phyloP scores from a whole-genome alignment of 2,113 vertebrate species.

The Ictalurus punctatus region DNA sequence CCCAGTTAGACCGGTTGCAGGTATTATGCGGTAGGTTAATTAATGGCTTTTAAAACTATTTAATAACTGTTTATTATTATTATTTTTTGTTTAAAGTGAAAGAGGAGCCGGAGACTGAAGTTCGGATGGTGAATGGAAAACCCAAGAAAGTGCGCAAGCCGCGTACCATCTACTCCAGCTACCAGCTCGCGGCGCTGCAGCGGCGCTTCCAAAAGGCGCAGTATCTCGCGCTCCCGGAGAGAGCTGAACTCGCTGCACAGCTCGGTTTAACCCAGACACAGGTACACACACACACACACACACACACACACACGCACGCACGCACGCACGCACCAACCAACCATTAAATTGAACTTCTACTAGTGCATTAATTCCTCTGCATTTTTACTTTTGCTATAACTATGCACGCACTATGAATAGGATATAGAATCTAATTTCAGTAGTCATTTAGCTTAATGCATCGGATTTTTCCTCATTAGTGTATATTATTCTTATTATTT shows the following conservation, averaged over 20 bases:
- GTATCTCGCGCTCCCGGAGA: conserved; percentile 92
- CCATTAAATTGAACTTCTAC: not conserved
- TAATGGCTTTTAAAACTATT: not conserved
- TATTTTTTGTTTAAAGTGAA: conserved; percentile 74
- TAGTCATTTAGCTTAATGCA: not conserved
- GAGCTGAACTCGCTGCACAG: conserved; percentile 94
- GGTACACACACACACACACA: conserved; percentile 68
- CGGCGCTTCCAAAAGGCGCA: conserved; percentile 97
- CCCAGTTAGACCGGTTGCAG: not conserved
- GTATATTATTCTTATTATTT: not conserved
- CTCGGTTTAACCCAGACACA: conserved; percentile 97
- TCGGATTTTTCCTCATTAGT: not conserved
- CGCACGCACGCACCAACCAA: not conserved
- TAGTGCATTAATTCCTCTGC: not conserved
- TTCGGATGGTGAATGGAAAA: conserved; percentile 98
- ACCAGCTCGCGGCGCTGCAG: conserved; percentile 95
- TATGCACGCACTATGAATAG: no score
- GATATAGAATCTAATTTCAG: not conserved
- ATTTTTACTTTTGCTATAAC: not conserved
- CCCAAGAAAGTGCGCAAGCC: conserved; percentile 99
- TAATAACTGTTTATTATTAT: no score
- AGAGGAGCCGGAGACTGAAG: conserved; percentile 94
- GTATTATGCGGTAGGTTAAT: no score
- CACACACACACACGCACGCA: not conserved
- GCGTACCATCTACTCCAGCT: conserved; percentile 97